Evolutionary conservation across 2,113 vertebrate species (phyloP).

Genomic region (Rhabdornis inornatus): DNA sequence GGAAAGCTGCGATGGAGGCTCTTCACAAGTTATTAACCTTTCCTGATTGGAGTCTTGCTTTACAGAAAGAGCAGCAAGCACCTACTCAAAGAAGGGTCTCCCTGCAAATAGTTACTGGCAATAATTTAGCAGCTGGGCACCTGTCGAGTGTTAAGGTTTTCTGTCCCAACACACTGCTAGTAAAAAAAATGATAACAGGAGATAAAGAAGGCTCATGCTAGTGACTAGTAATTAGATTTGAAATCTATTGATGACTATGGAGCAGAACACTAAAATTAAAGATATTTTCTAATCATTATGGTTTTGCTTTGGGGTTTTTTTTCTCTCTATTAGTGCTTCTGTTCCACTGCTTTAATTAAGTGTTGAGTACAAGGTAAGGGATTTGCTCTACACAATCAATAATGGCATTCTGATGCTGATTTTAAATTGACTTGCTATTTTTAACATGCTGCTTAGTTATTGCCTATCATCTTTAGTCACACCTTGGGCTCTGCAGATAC

Average conservation of each 20-base stretch:
- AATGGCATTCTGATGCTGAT: conserved; percentile 29
- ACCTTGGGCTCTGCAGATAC: neutral
- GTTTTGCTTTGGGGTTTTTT: neutral
- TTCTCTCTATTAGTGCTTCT: neutral
- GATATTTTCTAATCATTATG: neutral
- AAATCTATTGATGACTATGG: neutral
- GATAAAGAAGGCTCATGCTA: neutral
- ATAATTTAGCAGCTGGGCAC: conserved; percentile 17
- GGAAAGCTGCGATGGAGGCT: conserved; percentile 5
- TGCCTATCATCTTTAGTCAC: neutral
- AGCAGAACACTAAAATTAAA: neutral
- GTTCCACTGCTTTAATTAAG: conserved; percentile 43
- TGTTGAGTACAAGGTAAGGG: conserved; percentile 32
- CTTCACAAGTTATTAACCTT: conserved; percentile 68
- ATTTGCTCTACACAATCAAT: conserved; percentile 56
- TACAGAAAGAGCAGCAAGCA: conserved; percentile 39
- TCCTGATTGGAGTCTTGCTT: conserved; percentile 62
- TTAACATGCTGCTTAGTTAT: conserved; percentile 14
- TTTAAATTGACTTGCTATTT: conserved; percentile 53
- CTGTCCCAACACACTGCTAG: neutral
- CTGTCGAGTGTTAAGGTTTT: neutral
- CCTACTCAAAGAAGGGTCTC: neutral
- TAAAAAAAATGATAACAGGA: neutral
- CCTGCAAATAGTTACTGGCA: conserved; percentile 17
- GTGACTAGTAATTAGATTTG: neutral